Conservation (phyloP, 2,113 vertebrate species). For the Embiotoca jacksoni region DNA sequence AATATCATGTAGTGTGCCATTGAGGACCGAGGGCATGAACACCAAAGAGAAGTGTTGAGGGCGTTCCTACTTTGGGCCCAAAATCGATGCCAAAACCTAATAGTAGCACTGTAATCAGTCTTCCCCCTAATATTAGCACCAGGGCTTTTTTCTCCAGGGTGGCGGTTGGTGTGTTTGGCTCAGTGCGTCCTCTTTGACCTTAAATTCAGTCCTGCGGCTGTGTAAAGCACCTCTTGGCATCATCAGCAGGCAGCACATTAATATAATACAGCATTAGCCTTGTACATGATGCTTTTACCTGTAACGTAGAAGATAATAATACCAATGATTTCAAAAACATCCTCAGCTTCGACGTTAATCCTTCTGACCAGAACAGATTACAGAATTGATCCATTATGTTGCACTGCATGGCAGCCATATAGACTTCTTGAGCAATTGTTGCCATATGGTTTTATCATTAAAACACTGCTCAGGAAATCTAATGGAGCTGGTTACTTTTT, state of each 20-base stretch:
- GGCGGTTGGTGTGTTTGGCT: slow-evolving; percentile 72
- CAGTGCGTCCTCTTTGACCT: slow-evolving; percentile 65
- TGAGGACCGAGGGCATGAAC: slow-evolving; percentile 71
- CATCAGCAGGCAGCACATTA: slow-evolving; percentile 58
- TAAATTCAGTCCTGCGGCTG: slow-evolving; percentile 62
- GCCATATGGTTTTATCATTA: slow-evolving; percentile 69
- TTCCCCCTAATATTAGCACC: slow-evolving; percentile 73
- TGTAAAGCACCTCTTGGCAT: slow-evolving; percentile 62
- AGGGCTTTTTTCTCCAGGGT: slow-evolving; percentile 65
- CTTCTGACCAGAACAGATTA: slow-evolving; percentile 40
- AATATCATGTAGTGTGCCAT: slow-evolving; percentile 79
- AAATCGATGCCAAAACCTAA: slow-evolving; percentile 74
- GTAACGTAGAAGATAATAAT: slow-evolving; percentile 37
- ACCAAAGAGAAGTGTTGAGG: slow-evolving; percentile 76
- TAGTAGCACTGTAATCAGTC: slow-evolving; percentile 78
- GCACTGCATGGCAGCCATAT: slow-evolving; percentile 50
- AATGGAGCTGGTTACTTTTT: slow-evolving; percentile 41
- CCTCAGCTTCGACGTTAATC: slow-evolving; percentile 22
- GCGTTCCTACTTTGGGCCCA: slow-evolving; percentile 75
- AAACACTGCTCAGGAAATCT: slow-evolving; percentile 51
- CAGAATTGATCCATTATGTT: slow-evolving; percentile 51
- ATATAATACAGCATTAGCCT: slow-evolving; percentile 44
- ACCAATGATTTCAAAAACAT: slow-evolving; percentile 52
- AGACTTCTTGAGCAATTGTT: slow-evolving; percentile 50
- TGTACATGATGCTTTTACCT: slow-evolving; percentile 40